These are phyloP conservation scores for Sinotaia quadrata DNA, from an alignment of 2,888 invertebrate species.

Conservation along the genomic window DNA sequence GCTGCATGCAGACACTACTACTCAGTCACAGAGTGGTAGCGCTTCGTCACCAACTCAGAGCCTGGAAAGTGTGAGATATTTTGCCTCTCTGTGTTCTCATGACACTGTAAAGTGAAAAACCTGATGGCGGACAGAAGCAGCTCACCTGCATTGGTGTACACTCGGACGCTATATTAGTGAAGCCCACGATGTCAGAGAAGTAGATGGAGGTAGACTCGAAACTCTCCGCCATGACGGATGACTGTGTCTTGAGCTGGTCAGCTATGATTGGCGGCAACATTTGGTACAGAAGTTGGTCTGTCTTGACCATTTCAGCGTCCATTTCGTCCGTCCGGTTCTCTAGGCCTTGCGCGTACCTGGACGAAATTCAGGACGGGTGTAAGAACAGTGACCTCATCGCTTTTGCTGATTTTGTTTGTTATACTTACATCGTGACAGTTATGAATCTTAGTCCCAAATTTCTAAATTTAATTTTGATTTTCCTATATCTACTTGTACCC, in stretches of 20 bases:
- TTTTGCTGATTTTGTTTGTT: background rate
- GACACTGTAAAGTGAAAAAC: too few species aligned
- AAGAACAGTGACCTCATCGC: too few species aligned
- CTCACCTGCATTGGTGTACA: conserved; percentile 43
- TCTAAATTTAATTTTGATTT: conserved; percentile 8
- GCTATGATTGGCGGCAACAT: conserved; percentile 61
- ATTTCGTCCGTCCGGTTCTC: conserved; percentile 52
- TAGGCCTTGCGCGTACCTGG: conserved; percentile 40
- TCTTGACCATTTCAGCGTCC: conserved; percentile 58
- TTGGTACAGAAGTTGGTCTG: conserved; percentile 61
- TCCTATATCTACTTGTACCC: conserved; percentile 4
- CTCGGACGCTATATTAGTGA: conserved; percentile 44
- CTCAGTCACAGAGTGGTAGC: too few species aligned
- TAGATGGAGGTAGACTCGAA: conserved; percentile 46
- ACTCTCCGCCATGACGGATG: conserved; percentile 40
- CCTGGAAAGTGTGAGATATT: too few species aligned
- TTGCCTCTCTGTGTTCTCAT: too few species aligned
- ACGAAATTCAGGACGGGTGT: too few species aligned
- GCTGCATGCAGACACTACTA: too few species aligned
- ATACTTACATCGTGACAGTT: too few species aligned
- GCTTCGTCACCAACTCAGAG: too few species aligned
- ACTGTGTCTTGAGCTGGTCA: conserved; percentile 42
- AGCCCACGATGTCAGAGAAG: conserved; percentile 50
- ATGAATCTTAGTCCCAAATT: conserved; percentile 10
- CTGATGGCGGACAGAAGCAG: background rate